Evolutionary conservation across 2,113 vertebrate genomes (phyloP).

Genomic region (Oryzias javanicus): DNA sequence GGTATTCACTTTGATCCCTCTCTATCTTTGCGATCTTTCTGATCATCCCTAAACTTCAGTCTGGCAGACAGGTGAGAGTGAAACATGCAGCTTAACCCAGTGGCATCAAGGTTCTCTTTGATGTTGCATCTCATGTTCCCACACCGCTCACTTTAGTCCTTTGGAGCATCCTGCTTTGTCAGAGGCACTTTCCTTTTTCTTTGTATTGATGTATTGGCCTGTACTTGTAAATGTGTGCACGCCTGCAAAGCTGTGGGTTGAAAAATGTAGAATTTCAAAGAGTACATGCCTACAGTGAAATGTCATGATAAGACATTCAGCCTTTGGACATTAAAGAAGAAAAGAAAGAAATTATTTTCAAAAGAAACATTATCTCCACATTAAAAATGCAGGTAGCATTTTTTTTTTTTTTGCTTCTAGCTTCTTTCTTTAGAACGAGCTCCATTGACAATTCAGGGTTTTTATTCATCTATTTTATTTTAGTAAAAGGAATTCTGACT

Average conservation of each 20-base stretch:
- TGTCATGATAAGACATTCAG: conserved; percentile 51
- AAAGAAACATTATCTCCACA: conserved; percentile 7
- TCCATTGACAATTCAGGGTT: too few species aligned
- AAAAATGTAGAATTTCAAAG: conserved; percentile 48
- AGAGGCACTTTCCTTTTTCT: conserved; percentile 3
- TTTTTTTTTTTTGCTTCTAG: too few species aligned
- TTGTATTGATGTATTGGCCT: background rate
- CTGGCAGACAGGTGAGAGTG: conserved; percentile 22
- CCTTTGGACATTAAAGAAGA: conserved; percentile 49
- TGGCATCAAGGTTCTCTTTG: conserved; percentile 22
- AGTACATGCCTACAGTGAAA: conserved; percentile 46
- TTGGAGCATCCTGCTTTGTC: conserved; percentile 34
- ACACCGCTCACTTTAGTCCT: conserved; percentile 19
- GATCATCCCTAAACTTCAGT: conserved; percentile 32
- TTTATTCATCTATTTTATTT: too few species aligned
- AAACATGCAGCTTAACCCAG: conserved; percentile 19
- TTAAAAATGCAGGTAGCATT: too few species aligned
- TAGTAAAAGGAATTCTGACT: too few species aligned
- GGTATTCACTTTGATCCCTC: background rate
- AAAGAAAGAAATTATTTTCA: conserved; percentile 44
- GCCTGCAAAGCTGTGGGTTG: background rate
- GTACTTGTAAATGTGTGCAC: background rate
- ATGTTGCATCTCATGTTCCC: conserved; percentile 11
- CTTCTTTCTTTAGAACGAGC: too few species aligned
- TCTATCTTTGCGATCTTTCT: conserved; percentile 16